phyloP scores from a whole-genome alignment of 2,888 invertebrate genomes.

The Lycocerus yunnanus region DNA sequence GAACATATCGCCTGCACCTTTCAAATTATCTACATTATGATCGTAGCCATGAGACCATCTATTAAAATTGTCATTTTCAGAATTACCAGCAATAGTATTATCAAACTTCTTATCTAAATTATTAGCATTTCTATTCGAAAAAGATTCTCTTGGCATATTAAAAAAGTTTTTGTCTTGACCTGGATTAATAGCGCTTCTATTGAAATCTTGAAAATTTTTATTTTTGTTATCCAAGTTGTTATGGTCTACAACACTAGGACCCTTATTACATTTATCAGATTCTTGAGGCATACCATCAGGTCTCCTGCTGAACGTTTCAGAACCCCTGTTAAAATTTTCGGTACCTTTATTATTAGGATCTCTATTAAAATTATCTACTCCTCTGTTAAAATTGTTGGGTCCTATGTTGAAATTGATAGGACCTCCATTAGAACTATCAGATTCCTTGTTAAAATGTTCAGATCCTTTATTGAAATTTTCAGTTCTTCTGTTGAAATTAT shows the following conservation, averaged over 20 bases:
- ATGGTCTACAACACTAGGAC: not conserved
- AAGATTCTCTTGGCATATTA: not conserved
- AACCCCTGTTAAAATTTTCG: constrained; percentile 8
- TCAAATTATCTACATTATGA: not conserved
- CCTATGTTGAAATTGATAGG: not conserved
- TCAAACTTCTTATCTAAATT: not conserved
- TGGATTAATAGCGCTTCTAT: not conserved
- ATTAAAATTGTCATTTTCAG: constrained; percentile 14
- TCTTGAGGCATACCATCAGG: not conserved
- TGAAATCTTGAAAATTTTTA: constrained; percentile 4
- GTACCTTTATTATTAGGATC: not conserved
- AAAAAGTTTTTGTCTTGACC: not conserved
- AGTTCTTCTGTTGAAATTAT: constrained; percentile 26
- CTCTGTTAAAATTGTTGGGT: not conserved
- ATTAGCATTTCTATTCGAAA: constrained; percentile 7
- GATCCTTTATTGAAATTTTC: constrained; percentile 10
- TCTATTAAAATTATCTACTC: not conserved
- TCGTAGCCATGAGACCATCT: constrained; percentile 7
- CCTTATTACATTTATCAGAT: not conserved
- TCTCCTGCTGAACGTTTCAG: not conserved
- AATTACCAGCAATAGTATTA: not conserved
- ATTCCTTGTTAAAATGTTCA: constrained; percentile 1
- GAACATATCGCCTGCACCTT: not conserved
- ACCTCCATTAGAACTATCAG: constrained; percentile 3
- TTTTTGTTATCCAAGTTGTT: constrained; percentile 4